Evolutionary conservation across 2,797 vertebrate genomes (phyloP), one percentile per base, ranked within the genome.

Genomic region (Semaprochilodus insignis): DNA sequence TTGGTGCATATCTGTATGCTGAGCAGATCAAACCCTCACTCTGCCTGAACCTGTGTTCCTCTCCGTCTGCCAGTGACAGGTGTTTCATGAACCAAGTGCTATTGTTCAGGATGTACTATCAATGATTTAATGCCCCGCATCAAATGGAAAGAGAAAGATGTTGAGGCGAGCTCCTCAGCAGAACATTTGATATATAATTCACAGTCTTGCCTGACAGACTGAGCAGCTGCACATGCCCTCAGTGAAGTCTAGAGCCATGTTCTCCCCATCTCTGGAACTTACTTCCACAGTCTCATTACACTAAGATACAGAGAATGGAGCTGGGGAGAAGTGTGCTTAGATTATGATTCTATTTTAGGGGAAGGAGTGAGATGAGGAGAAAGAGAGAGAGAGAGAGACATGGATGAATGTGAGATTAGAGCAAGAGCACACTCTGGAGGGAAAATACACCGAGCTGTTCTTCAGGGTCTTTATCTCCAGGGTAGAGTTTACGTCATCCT

Each of bases 61-160:
- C 90, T 90, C 87, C 86, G 87, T 83, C 83, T 76, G 83, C 54
- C 77, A 51, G 77, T 90, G 93, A 92, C 91, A 93, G 91, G 90
- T 93, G 91, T 92, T 94, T 93, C 91, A 92, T 90, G 85, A 91
- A 85, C 89, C 88, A 82, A 90, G 88, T 27, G 67, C 86, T 91
- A 92, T 93, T 93, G 92, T 93, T 93, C 89, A 90, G 88, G 82
- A 91, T 93, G 93, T 93, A 88, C 91, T 84, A 94, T 95, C 91
- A 93, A 94, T 95, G 94, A 94, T 94, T 95, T 91, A 95, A 89
- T 88, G 89, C 88, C 59, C 87, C 90, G 85, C 91, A 91, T 93
- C 91, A 91, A 89, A 93, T 89, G 82, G 90, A 93, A 88, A 80
- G 88, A 92, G 60, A 78, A 73, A 83, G 74, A 89, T 89, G 91